Evolutionary conservation across 2,113 vertebrate species (phyloP).

Genomic region (Tetraodon nigroviridis): DNA sequence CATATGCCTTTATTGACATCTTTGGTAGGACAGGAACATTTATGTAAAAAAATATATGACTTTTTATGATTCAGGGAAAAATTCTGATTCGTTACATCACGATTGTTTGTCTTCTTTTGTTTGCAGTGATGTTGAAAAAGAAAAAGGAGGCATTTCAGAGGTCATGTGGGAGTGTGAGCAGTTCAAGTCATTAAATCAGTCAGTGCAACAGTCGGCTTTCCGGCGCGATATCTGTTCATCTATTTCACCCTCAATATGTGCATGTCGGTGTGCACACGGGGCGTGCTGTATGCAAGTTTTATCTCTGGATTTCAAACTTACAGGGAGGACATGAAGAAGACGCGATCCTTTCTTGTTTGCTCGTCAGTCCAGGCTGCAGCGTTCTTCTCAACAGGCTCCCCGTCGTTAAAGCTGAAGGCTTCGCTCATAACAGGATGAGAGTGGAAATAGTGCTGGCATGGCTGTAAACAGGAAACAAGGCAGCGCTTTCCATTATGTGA

Average conservation of each 20-base stretch:
- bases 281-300: background rate
- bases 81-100: too few species aligned
- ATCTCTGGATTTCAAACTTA: background rate
- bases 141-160: constrained; percentile 18
- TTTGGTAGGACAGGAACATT: background rate
- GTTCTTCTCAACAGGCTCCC: constrained; percentile 2
- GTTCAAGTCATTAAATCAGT: constrained; percentile 40
- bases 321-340: background rate
- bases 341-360: background rate
- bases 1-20: too few species aligned
- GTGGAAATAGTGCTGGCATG: constrained; percentile 50
- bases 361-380: background rate
- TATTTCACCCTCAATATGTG: constrained; percentile 36
- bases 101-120: background rate
- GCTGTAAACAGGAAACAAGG: constrained; percentile 75
- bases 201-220: constrained; percentile 25
- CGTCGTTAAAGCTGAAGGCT: constrained; percentile 50
- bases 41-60: background rate
- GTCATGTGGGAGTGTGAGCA: constrained; percentile 19
- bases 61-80: background rate
- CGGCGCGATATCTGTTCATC: constrained; percentile 41
- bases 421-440: constrained; percentile 12
- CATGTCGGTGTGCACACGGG: background rate
- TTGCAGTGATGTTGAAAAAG: background rate
- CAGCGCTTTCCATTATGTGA: constrained; percentile 28